Percentiles rank a stretch among this genome's conserved stretches.
These are phyloP conservation scores for Halictus rubicundus DNA, from an alignment of 1,140 invertebrate genomes.

Conservation along the genomic window DNA sequence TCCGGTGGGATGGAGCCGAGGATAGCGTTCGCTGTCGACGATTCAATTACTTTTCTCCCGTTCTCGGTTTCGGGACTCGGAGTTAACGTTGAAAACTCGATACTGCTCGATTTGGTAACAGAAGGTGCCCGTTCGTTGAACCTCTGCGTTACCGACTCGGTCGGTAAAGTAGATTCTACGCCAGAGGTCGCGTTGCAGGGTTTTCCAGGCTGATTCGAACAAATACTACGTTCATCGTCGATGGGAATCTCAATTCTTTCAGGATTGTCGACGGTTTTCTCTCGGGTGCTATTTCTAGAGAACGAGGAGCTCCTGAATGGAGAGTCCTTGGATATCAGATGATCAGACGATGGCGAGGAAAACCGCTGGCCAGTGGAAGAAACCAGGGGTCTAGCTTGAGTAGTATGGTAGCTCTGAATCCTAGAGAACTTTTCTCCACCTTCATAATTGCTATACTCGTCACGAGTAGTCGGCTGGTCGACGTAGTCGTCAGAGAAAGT, in stretches of 20 bases:
- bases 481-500: not conserved
- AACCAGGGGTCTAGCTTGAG: not conserved
- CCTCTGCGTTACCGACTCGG: not conserved
- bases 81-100: not conserved
- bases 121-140: no score
- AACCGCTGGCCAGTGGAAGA: not conserved
- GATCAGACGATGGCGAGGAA: not conserved
- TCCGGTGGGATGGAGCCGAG: not conserved
- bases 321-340: no score
- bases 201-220: not conserved
- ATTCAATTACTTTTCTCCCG: not conserved
- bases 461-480: not conserved
- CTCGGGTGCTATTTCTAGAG: not conserved
- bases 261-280: not conserved
- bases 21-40: not conserved
- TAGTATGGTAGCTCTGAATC: not conserved
- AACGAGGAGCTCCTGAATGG: no score
- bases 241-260: not conserved
- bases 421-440: not conserved
- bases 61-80: not conserved
- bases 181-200: not conserved
- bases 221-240: not conserved
- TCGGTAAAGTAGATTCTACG: not conserved
- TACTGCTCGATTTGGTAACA: not conserved
- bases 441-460: constrained; percentile 6